Base-by-base conservation (phyloP, 2,113 vertebrate species). In the Oncorhynchus nerka region DNA sequence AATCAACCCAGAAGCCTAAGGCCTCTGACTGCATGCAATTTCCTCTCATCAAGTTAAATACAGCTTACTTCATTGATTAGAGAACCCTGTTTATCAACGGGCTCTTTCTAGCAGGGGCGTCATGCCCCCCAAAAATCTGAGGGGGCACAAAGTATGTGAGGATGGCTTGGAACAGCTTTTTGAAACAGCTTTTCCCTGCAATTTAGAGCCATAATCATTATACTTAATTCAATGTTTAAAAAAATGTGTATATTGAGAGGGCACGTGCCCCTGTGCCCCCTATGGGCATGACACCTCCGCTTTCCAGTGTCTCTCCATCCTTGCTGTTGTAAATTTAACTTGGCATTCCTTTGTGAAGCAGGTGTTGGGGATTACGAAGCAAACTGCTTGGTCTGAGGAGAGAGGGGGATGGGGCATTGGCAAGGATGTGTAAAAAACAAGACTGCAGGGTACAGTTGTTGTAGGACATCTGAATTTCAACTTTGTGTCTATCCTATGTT, bases 321-420 rank as follows among this genome's bases (percentile, higher is more conserved):
- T 78, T 73, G 65, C 73, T 75, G 87, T 77, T 79, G 86, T 93
- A 90, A 93, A 92, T 92, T 92, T 90, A 92, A 92, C 88, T 88
- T 81, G 78, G 81, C 84, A 84, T 92, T 90, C 86, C 83, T 85
- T 84, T 81, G 75, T 70, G 84, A 57, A 91, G 92, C 91, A 93
- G 91, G 92, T 93, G 91, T 84, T 79, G 77, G 81, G 90, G 88
- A 91, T 91, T 90, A 81, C 64, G 15, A 20, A 74, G 77, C 65
- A 75, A 75, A 65, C 51, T 59, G 67, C 82, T 78, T 65, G 6
- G 75, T 68, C 71, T 76, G 76, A 75, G 34, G 49, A 57, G 61
- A 57, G 80, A 68, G 61, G 66, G 72, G 32, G 75, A 64, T 45
- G 34, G 73, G 65, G 45, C 5, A 48, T 7, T 55, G 68, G 28